These are phyloP conservation scores for Mimas tiliae DNA, from an alignment of 2,888 invertebrate species.

Conservation along the genomic window DNA sequence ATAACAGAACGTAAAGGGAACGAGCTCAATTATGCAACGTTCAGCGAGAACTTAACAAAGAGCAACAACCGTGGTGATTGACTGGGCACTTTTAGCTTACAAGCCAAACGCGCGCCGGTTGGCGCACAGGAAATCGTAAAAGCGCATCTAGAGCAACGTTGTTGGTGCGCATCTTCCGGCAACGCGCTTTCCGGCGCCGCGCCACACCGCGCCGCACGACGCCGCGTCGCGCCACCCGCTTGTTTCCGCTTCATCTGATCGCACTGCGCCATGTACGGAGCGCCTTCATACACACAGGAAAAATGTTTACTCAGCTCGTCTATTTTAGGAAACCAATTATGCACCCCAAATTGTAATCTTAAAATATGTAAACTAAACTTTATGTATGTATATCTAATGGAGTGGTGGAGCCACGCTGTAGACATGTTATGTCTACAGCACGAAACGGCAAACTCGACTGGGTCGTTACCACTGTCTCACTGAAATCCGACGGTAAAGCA, in stretches of 20 bases:
- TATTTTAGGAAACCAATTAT: conserved; percentile 39
- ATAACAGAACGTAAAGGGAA: conserved; percentile 19
- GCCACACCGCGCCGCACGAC: conserved; percentile 32
- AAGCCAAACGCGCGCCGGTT: conserved; percentile 53
- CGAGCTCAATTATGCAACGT: conserved; percentile 20
- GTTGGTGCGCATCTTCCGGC: conserved; percentile 74
- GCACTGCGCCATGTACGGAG: conserved; percentile 52
- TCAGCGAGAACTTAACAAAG: conserved; percentile 37
- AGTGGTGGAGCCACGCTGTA: too few relatives aligned
- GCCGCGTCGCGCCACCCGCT: conserved; percentile 36
- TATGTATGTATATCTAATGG: too few relatives aligned
- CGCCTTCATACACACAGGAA: conserved; percentile 25
- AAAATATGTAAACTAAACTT: too few relatives aligned
- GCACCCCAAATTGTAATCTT: not conserved
- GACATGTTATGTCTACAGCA: too few relatives aligned
- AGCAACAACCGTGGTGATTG: conserved; percentile 48
- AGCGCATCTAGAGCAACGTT: conserved; percentile 73
- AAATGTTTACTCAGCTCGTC: conserved; percentile 60
- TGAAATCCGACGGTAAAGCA: too few relatives aligned
- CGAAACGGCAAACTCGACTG: too few relatives aligned
- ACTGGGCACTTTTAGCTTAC: conserved; percentile 54
- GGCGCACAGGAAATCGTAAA: conserved; percentile 81
- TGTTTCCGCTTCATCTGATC: conserved; percentile 71
- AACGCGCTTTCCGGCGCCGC: conserved; percentile 68
- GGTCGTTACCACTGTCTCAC: too few relatives aligned